Percentiles rank a stretch among this genome's conserved stretches.
These are phyloP conservation scores for Aurelia aurita DNA, from an alignment of 30 jellyfish, hydroid and myxozoan species.

Conservation along the genomic window DNA sequence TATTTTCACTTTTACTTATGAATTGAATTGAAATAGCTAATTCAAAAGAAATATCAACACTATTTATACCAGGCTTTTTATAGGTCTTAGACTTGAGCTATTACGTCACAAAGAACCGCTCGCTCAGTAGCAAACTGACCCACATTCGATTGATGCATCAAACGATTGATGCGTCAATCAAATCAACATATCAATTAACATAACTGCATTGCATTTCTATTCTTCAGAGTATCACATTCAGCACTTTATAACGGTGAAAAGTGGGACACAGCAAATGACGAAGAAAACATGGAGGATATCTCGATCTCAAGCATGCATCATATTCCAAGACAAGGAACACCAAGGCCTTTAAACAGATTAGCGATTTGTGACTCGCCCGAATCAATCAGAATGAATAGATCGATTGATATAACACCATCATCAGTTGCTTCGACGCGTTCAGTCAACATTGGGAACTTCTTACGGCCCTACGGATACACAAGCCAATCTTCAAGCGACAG, in stretches of 20 bases:
- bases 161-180: not conserved
- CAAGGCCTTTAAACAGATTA: conserved; percentile 21
- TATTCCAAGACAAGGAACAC: conserved; percentile 8
- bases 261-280: conserved; percentile 41
- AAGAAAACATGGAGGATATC: conserved; percentile 18
- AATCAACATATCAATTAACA: not conserved
- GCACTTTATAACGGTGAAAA: conserved; percentile 28
- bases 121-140: not conserved
- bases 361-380: conserved; percentile 28
- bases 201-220: not conserved
- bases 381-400: conserved; percentile 26
- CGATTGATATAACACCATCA: conserved; percentile 17
- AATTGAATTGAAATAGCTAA: too few relatives aligned
- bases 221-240: conserved; percentile 41
- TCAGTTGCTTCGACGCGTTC: conserved; percentile 13
- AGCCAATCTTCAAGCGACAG: conserved; percentile 50
- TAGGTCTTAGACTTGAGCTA: too few relatives aligned
- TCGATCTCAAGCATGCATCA: not conserved
- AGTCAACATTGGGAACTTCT: conserved; percentile 13
- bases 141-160: conserved; percentile 1
- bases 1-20: too few relatives aligned
- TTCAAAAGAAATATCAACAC: too few relatives aligned
- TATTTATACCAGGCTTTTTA: too few relatives aligned
- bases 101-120: too few relatives aligned
- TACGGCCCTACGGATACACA: conserved; percentile 31